Conservation (phyloP, 2,113 vertebrate genomes). For the Cynoglossus semilaevis region DNA sequence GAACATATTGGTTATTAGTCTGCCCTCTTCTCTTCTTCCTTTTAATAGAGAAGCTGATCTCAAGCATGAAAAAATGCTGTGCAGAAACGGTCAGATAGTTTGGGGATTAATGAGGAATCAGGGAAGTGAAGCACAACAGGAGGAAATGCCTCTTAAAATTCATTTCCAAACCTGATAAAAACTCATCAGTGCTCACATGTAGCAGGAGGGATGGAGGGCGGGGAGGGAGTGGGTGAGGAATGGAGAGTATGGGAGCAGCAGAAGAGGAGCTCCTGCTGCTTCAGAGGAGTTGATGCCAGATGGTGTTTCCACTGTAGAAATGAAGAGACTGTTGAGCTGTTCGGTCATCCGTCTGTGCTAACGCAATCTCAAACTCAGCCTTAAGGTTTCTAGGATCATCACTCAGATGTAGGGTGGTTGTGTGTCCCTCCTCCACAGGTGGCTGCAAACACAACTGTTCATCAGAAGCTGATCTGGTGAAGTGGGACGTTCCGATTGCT, state of each 20-base stretch:
- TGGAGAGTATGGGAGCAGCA: constrained; percentile 14
- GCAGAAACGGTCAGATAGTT: no score
- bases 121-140: no score
- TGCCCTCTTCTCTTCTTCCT: no score
- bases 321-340: constrained; percentile 31
- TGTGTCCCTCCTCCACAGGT: constrained; percentile 29
- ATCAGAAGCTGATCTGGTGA: constrained; percentile 40
- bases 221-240: no score
- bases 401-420: constrained; percentile 9
- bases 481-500: constrained; percentile 13
- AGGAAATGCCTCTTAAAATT: not conserved
- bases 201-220: not conserved
- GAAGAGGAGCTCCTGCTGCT: constrained; percentile 9
- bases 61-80: no score
- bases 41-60: no score
- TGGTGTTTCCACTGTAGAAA: constrained; percentile 64
- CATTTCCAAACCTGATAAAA: constrained; percentile 10
- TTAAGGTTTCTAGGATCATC: constrained; percentile 16
- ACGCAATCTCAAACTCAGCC: not conserved
- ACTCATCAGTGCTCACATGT: constrained; percentile 15
- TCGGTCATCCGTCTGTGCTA: constrained; percentile 6
- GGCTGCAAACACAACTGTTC: constrained; percentile 27
- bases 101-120: no score
- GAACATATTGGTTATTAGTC: no score
- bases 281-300: constrained; percentile 54